phyloP scores from a whole-genome alignment of 2,113 vertebrate species.

The Sisor rabdophorus region DNA sequence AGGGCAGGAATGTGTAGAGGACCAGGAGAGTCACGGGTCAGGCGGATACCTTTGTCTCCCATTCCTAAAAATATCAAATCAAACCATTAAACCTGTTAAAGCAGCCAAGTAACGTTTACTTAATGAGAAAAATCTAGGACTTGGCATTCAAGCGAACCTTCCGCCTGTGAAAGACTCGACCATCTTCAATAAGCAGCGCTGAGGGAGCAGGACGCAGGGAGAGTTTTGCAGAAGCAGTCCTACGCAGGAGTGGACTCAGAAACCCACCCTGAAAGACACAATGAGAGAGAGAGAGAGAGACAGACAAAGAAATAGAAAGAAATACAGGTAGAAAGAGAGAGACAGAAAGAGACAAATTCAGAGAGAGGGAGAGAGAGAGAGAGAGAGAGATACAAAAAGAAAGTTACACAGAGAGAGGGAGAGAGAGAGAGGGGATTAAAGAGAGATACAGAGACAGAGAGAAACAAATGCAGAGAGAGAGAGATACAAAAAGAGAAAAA shows the following conservation, averaged over 20 bases:
- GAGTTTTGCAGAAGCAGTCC: slow-evolving; percentile 67
- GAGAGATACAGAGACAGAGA: neutral
- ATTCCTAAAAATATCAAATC: slow-evolving; percentile 62
- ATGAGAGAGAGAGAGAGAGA: neutral
- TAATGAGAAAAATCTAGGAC: neutral
- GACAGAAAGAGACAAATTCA: neutral
- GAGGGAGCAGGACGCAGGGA: slow-evolving; percentile 66
- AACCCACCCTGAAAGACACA: slow-evolving; percentile 60
- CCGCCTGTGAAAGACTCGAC: slow-evolving; percentile 69
- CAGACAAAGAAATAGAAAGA: neutral
- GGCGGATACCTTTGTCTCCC: slow-evolving; percentile 72
- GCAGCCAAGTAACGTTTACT: neutral
- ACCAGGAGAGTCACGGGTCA: slow-evolving; percentile 48
- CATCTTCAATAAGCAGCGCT: slow-evolving; percentile 56
- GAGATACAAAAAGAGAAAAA: neutral
- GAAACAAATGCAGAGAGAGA: neutral
- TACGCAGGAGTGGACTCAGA: slow-evolving; percentile 71
- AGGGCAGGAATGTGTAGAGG: slow-evolving; percentile 40
- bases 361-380: no score
- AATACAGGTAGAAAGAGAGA: neutral
- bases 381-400: neutral
- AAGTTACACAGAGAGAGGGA: neutral
- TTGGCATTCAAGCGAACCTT: slow-evolving; percentile 57
- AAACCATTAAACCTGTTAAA: no score
- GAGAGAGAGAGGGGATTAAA: neutral